Evolutionary conservation across 37 sponge, comb jelly and placozoan species (phyloP).

Genomic region (Lycopodina hypogea): DNA sequence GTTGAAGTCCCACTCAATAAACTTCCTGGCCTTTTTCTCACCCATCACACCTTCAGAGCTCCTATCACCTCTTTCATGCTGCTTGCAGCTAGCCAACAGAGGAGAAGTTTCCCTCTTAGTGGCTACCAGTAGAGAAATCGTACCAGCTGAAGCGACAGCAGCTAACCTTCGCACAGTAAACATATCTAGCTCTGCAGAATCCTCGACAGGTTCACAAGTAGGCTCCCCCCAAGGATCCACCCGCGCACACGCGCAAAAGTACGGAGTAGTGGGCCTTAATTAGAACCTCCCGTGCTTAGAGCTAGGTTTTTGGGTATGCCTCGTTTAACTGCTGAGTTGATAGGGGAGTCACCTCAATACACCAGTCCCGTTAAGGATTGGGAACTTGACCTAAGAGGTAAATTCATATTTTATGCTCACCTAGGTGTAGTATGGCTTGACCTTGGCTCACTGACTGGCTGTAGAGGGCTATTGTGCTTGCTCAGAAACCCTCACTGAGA

Average conservation of each 20-base stretch:
- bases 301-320: too few relatives aligned
- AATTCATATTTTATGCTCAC: too few relatives aligned
- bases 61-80: neutral
- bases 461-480: constrained; percentile 35
- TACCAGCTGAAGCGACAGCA: constrained; percentile 11
- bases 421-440: neutral
- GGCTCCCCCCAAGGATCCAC: too few relatives aligned
- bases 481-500: constrained; percentile 25
- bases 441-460: neutral
- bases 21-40: neutral
- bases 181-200: too few relatives aligned
- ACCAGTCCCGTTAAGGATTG: constrained; percentile 90
- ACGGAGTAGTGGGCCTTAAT: neutral
- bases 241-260: neutral
- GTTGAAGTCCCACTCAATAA: constrained; percentile 68
- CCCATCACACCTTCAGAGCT: neutral
- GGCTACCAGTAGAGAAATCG: constrained; percentile 3
- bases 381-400: constrained; percentile 91
- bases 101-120: constrained; percentile 9
- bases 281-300: neutral
- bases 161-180: neutral
- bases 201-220: too few relatives aligned
- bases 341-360: constrained; percentile 88
- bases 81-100: neutral
- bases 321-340: constrained; percentile 86